Evolutionary conservation across 2,888 invertebrate species (phyloP), one percentile per base, ranked within the genome.

Genomic region (Ormyrus pomaceus): DNA sequence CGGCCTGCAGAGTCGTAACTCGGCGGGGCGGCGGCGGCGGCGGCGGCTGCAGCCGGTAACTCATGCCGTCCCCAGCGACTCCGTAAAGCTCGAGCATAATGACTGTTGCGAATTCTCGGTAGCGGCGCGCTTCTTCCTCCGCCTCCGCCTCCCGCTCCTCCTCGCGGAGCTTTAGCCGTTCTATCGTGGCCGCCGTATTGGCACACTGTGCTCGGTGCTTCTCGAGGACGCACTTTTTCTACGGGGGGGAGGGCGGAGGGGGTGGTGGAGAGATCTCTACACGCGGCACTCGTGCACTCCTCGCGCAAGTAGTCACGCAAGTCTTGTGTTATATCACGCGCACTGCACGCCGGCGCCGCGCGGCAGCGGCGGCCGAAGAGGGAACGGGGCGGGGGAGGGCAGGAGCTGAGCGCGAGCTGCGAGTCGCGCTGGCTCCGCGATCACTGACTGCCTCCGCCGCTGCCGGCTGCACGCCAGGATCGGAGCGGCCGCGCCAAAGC

Each of bases 51-150:
- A 71, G 53, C 46, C 79, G 79, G 79, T 82, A 79, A 58, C 72
- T 65, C 71, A 81, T 73, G 53, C 81, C 81, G 58, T 77, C 81
- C 56, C 78, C 81, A 13, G 78, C 50, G 45, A 78, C 75, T 45
- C 81, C 78, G 58, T 81, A 81, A 13, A 81, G 71, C 72, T 81
- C 81, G 10, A 81, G 70, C 81, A 81, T 81, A 8, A 55, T 66
- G 62, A 50, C 8, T 19, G 8, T 48, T 0, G 59, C 55, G 34
- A 34, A 19, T 61, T 74, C 51, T 55, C 64, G 46, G 55, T 48
- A 56, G 51, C 34, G 34, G 8, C 45, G n/a, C 53, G n/a, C 5
- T 11, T 46, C 74, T 19, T 34, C 5, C 66, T 71, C 19, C 45
- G 6, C 51, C 8, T 48, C 46, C 34, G 9, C 55, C 65, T 58